phyloP scores from a whole-genome alignment of 2,888 invertebrate species.

The Lycophotia porphyrea region DNA sequence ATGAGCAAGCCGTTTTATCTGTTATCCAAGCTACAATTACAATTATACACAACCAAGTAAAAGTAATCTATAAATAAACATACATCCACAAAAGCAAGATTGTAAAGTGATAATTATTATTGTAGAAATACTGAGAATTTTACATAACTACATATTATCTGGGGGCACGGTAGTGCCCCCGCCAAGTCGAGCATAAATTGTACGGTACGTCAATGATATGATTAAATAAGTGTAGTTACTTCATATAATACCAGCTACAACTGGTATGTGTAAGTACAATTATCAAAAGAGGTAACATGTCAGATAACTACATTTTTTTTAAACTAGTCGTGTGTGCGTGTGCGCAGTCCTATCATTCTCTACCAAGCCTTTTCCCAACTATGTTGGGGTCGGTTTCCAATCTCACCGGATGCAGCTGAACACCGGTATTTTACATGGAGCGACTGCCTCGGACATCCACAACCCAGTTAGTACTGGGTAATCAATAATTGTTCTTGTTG shows the following conservation, averaged over 20 bases:
- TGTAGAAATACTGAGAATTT: slow-evolving; percentile 46
- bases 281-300: neutral
- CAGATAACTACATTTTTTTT: neutral
- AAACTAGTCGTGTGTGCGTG: neutral
- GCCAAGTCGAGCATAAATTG: no score
- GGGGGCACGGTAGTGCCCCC: no score
- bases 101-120: slow-evolving; percentile 18
- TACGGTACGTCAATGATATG: slow-evolving; percentile 6
- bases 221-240: neutral
- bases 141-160: neutral
- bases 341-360: neutral
- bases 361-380: neutral
- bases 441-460: no score
- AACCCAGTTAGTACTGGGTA: no score
- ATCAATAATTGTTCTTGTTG: no score
- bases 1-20: slow-evolving; percentile 7
- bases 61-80: slow-evolving; percentile 52
- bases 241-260: neutral
- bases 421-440: neutral
- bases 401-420: neutral
- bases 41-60: slow-evolving; percentile 20
- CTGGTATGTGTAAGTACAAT: neutral
- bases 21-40: slow-evolving; percentile 5
- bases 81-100: neutral
- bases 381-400: neutral